phyloP scores from a whole-genome alignment of 2,113 vertebrate species.

The Dasypus novemcinctus region DNA sequence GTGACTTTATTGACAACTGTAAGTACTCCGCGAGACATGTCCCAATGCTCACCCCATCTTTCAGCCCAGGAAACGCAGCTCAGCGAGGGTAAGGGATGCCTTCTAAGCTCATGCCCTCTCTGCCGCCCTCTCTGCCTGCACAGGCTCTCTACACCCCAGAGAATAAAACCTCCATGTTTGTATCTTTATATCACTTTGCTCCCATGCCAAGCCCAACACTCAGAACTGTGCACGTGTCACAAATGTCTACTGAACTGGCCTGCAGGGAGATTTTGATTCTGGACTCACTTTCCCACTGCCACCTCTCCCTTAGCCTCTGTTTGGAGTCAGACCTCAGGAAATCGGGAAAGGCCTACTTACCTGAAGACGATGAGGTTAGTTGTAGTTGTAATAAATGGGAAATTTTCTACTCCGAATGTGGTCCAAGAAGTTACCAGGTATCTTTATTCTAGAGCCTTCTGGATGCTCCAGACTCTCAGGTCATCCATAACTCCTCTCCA shows the following conservation, averaged over 20 bases:
- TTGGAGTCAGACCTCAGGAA: not conserved
- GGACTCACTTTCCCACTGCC: not conserved
- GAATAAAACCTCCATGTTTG: not conserved
- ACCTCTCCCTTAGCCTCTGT: not conserved
- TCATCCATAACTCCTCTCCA: not conserved
- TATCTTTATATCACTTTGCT: not conserved
- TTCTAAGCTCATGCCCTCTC: not conserved
- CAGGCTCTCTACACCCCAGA: not conserved
- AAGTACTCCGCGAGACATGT: not conserved
- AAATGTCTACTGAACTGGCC: not conserved
- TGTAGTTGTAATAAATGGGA: not conserved
- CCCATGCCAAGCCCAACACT: not conserved
- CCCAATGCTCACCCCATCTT: not conserved
- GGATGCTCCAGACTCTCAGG: not conserved
- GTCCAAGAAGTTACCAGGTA: not conserved
- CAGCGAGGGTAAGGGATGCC: fast-evolving
- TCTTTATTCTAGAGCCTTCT: not conserved
- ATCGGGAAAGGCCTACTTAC: not conserved
- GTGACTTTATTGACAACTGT: not conserved
- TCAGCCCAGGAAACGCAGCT: not conserved
- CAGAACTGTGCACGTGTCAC: not conserved
- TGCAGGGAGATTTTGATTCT: not conserved
- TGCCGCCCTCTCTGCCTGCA: not conserved
- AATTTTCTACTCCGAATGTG: not conserved
- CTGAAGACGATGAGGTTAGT: not conserved